Base-by-base conservation (phyloP, 2,888 invertebrate species). In the Subacronicta megacephala region DNA sequence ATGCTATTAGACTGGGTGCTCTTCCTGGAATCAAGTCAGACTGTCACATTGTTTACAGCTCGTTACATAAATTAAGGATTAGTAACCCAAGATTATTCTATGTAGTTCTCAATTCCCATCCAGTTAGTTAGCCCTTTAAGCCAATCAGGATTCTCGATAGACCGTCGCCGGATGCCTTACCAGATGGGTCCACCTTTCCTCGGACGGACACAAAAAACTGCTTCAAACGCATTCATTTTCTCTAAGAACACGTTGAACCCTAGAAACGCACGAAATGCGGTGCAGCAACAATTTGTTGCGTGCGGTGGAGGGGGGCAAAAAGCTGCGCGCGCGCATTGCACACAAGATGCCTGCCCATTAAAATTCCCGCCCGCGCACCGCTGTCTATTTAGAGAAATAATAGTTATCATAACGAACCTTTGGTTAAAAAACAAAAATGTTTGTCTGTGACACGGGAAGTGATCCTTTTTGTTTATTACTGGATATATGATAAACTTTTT, bases 331-430 rank as follows among this genome's bases (percentile, higher is more conserved):
- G 78, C 78, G 78, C 83, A 81, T 84, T 81, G 82, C 81, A 70
- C 83, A 78, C 85, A 76, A 81, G 75, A 83, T 82, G 81, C 80
- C 78, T 75, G 76, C 81, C 87, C 83, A 92, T 93, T 93, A 92
- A 93, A 82, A 93, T 93, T 88, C 89, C 80, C 87, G 85, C 90
- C 86, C 84, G 91, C 87, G 87, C 85, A 84, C 80, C 80, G 62
- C 80, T 79, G 84, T 86, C 90, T 92, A 92, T 92, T 92, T 91
- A 90, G 84, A 91, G 87, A 85, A 82, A 82, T 87, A 85, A 87
- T 86, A 86, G 86, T 80, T 74, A 80, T 82, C 80, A 82, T 88
- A 84, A 85, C 82, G 80, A 85, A 78, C 80, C 77, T 65, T 59
- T 50, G 51, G 61, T 36, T 53, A 42, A n/a, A 42, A 67, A 56